Evolutionary conservation across 2,797 vertebrate species (phyloP), one percentile per base, ranked within the genome.

Genomic region (Dallia pectoralis): DNA sequence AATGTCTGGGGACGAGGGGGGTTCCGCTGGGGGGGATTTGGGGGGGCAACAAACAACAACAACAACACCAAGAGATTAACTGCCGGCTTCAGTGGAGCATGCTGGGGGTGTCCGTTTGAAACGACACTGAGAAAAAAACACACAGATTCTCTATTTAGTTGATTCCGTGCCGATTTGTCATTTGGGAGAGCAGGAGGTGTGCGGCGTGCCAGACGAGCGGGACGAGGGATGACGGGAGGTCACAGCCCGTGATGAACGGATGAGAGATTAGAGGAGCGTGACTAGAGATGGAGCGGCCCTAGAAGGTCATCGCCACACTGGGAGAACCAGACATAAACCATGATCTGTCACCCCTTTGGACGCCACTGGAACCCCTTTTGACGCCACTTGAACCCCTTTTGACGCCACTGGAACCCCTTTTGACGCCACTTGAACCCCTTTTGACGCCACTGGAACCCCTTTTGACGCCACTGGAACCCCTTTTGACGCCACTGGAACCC

Each of bases 11-110:
- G 77, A 73, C 76, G 77, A 15, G 40, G 75, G 77, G 72, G 75
- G 79, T 80, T 73, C 71, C 59, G 67, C 67, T 15, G 79, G 74
- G 73, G 25, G 70, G 78, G 69, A 74, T n/a, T n/a, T n/a, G 77
- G 73, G 74, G 68, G 77, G 76, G 81, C 51, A 59, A 27, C 27
- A 53, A 77, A 73, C 67, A 78, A 88, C 25, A 82, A 84, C 62
- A 86, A 83, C 79, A 86, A 77, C 82, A 85, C 75, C 73, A 29
- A 81, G 80, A 87, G 90, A 92, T 93, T 90, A 90, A 67, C 69
- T 63, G 67, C 62, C 71, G 81, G 77, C 84, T 82, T 86, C 69
- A 73, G 59, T 75, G 40, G 73, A 88, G 85, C 84, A 63, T 22
- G 72, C 71, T 53, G 59, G 59, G 47, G 15, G 19, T 82, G 74